A percentile compares a stretch with the other conserved stretches of the same genome.
Conservation (phyloP, 2,888 invertebrate genomes). For the Choreutis nemorana region DNA sequence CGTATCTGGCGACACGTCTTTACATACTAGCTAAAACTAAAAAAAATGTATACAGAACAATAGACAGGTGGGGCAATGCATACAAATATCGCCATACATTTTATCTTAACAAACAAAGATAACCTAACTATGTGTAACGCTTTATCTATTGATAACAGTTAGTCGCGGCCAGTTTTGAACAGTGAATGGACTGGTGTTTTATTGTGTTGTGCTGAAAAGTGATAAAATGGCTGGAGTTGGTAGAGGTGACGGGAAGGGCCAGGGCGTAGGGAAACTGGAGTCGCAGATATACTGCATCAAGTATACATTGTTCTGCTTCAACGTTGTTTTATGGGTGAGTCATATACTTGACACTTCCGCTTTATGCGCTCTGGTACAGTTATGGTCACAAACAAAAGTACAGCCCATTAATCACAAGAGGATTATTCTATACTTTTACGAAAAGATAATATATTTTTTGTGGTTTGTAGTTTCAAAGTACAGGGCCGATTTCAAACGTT, state of each 20-base stretch:
- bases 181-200: slow-evolving; percentile 29
- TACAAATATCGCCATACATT: slow-evolving; percentile 36
- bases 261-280: slow-evolving; percentile 69
- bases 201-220: slow-evolving; percentile 19
- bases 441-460: no score
- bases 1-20: no score
- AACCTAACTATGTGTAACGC: slow-evolving; percentile 42
- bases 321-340: slow-evolving; percentile 82
- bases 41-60: no score
- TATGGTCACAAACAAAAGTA: no score
- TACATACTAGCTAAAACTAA: no score
- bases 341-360: slow-evolving; percentile 2
- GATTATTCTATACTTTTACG: no score
- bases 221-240: slow-evolving; percentile 66
- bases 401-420: no score
- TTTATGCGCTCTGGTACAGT: no score
- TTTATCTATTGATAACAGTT: slow-evolving; percentile 40
- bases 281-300: slow-evolving; percentile 82
- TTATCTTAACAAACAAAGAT: slow-evolving; percentile 59
- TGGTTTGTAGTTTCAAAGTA: no score
- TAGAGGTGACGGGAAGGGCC: slow-evolving; percentile 55
- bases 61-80: slow-evolving; percentile 53
- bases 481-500: no score
- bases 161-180: slow-evolving; percentile 36
- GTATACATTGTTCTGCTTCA: slow-evolving; percentile 83